These are phyloP conservation scores for Sialis fuliginosa DNA, from an alignment of 2,888 invertebrate species.

Conservation along the genomic window DNA sequence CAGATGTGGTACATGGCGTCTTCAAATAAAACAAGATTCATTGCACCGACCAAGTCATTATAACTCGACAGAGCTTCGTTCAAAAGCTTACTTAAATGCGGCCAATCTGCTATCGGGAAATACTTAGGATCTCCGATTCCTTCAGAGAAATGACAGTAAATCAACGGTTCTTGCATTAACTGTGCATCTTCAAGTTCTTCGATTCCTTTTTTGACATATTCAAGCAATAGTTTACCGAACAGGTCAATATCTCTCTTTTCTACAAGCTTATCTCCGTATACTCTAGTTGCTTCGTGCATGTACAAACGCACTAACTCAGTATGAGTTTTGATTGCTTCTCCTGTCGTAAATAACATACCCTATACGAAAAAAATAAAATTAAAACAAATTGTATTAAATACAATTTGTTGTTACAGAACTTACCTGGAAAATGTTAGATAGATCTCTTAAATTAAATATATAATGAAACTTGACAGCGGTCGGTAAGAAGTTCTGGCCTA, in stretches of 20 bases:
- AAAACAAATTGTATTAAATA: not conserved
- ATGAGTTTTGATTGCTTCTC: slow-evolving; percentile 51
- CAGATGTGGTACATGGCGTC: slow-evolving; percentile 89
- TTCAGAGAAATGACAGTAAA: slow-evolving; percentile 83
- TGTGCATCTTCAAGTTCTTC: slow-evolving; percentile 53
- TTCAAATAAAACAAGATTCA: slow-evolving; percentile 89
- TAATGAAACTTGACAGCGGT: slow-evolving; percentile 94
- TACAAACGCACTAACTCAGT: slow-evolving; percentile 64
- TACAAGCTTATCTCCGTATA: slow-evolving; percentile 81
- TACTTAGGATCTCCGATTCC: slow-evolving; percentile 87
- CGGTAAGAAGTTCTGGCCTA: slow-evolving; percentile 64
- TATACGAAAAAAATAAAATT: slow-evolving; percentile 19
- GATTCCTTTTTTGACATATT: slow-evolving; percentile 62
- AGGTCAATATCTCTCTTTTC: slow-evolving; percentile 58
- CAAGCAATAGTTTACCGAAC: slow-evolving; percentile 54
- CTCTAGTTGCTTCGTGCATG: slow-evolving; percentile 79
- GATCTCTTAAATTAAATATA: slow-evolving; percentile 78
- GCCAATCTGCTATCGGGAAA: slow-evolving; percentile 57
- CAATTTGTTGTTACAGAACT: slow-evolving; percentile 7
- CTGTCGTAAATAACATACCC: slow-evolving; percentile 72
- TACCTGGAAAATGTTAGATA: slow-evolving; percentile 88
- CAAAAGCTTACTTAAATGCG: slow-evolving; percentile 49
- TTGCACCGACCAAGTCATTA: slow-evolving; percentile 77
- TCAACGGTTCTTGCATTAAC: slow-evolving; percentile 57
- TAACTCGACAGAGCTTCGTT: slow-evolving; percentile 68